A percentile compares a stretch with the other conserved stretches of the same genome.
phyloP scores from a whole-genome alignment of 1,140 invertebrate genomes.

The Bombus sylvicola region DNA sequence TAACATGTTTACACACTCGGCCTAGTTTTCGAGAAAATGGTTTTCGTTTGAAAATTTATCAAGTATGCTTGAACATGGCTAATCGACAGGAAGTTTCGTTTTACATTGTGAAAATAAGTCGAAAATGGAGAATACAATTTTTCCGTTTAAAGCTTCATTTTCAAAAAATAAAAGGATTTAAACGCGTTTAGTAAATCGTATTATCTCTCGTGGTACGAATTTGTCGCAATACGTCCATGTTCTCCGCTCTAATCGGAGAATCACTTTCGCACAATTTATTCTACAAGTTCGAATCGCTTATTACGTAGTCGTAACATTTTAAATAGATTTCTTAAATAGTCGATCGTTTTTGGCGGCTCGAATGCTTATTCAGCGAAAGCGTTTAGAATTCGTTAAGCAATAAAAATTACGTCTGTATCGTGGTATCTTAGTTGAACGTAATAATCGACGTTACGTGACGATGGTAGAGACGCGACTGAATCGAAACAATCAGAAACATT shows the following conservation, averaged over 20 bases:
- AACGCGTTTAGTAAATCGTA: neutral
- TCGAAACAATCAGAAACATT: neutral
- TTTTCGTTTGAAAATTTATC: no score
- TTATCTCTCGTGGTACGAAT: neutral
- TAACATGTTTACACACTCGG: no score
- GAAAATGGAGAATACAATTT: no score
- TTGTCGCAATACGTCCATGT: neutral
- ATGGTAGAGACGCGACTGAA: no score
- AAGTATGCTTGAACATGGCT: no score
- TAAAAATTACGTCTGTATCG: neutral
- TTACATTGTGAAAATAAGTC: no score
- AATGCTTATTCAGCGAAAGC: neutral
- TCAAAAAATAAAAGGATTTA: no score
- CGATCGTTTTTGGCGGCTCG: neutral
- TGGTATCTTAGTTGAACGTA: neutral
- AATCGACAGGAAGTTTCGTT: no score
- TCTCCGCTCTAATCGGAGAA: neutral
- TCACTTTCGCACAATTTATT: neutral
- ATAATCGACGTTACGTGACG: no score
- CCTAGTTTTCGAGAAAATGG: no score
- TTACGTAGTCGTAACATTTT: neutral
- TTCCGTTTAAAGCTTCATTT: no score
- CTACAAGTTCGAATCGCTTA: neutral
- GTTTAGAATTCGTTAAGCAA: neutral
- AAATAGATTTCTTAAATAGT: neutral